A percentile compares a stretch with the other conserved stretches of the same genome.
Conservation (phyloP, 2,888 invertebrate species). For the Mylabris sibirica region DNA sequence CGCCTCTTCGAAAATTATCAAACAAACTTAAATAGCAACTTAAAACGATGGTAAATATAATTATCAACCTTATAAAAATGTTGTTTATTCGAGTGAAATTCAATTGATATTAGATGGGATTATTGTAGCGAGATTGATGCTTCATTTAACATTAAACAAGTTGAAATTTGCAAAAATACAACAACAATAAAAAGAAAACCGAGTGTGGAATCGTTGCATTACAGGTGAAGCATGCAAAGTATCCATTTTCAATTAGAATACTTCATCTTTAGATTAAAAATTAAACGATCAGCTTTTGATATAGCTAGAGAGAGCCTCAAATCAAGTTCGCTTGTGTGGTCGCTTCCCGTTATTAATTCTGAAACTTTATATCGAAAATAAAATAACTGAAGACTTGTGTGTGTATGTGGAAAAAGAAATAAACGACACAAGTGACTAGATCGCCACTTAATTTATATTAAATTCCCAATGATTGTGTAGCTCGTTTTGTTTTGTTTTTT, state of each 20-base stretch:
- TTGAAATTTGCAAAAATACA: conserved; percentile 4
- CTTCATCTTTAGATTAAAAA: background rate
- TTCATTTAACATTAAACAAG: conserved; percentile 24
- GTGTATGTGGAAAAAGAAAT: background rate
- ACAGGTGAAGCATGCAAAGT: conserved; percentile 20
- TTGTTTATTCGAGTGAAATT: conserved; percentile 18
- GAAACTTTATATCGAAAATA: conserved; percentile 10
- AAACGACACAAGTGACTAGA: background rate
- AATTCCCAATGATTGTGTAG: background rate
- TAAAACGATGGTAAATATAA: background rate
- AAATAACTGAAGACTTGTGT: background rate
- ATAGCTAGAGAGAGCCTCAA: background rate
- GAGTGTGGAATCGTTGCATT: background rate
- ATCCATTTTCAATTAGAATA: conserved; percentile 15
- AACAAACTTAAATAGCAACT: background rate
- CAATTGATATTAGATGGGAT: conserved; percentile 29
- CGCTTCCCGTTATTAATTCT: conserved; percentile 40
- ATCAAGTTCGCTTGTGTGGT: conserved; percentile 36
- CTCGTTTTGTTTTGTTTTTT: background rate
- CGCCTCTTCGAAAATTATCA: background rate
- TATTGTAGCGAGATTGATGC: conserved; percentile 22
- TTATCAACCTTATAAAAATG: no score
- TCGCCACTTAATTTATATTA: background rate
- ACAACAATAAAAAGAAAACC: background rate
- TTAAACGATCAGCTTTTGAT: conserved; percentile 11